phyloP scores from a whole-genome alignment of 64 coral and sea anemone genomes.

The Porites lutea region DNA sequence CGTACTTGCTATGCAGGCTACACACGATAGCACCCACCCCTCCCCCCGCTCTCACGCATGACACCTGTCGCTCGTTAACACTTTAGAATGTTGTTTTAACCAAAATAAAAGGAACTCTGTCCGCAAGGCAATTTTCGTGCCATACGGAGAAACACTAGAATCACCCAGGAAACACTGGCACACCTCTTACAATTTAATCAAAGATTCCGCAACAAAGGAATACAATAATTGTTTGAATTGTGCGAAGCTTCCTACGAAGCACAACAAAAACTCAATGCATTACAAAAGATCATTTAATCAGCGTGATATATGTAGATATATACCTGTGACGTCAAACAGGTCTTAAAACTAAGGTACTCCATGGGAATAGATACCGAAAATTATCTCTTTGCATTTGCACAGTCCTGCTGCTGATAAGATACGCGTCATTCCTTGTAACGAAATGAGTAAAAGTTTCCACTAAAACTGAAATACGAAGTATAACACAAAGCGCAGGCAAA shows the following conservation, averaged over 20 bases:
- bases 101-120: too few species aligned
- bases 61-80: too few species aligned
- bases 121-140: not conserved
- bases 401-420: constrained; percentile 16
- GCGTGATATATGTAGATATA: not conserved
- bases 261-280: not conserved
- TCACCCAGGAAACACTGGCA: not conserved
- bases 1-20: too few species aligned
- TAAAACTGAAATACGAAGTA: constrained; percentile 26
- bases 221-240: not conserved
- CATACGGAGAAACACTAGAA: not conserved
- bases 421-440: constrained; percentile 33
- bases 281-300: constrained; percentile 1
- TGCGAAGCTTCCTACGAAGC: not conserved
- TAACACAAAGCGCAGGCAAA: constrained; percentile 32
- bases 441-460: constrained; percentile 38
- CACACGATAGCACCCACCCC: too few species aligned
- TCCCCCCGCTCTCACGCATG: too few species aligned
- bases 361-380: not conserved
- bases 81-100: too few species aligned
- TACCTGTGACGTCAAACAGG: constrained; percentile 9
- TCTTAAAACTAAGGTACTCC: not conserved
- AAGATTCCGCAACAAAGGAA: not conserved
- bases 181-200: constrained; percentile 26
- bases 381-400: not conserved